A percentile compares a stretch with the other conserved stretches of the same genome.
Conservation (phyloP, 2,888 invertebrate species). For the Idaea dimidiata region DNA sequence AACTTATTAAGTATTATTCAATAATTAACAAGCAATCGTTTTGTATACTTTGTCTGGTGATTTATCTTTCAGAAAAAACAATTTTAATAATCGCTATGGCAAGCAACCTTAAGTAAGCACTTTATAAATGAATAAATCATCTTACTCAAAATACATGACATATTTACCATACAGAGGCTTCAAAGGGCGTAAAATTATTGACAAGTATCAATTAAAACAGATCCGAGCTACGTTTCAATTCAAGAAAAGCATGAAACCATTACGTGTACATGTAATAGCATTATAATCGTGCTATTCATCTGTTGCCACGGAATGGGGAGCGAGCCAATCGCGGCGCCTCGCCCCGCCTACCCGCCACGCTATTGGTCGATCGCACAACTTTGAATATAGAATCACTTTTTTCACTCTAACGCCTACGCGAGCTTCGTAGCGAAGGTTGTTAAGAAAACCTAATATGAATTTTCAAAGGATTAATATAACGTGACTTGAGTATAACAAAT, state of each 20-base stretch:
- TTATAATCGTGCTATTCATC: slow-evolving; percentile 68
- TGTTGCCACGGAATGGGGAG: slow-evolving; percentile 37
- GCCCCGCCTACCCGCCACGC: slow-evolving; percentile 73
- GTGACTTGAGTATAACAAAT: neutral
- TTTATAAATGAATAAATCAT: too few relatives aligned
- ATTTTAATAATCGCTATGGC: too few relatives aligned
- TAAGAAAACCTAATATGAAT: slow-evolving; percentile 5
- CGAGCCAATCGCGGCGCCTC: slow-evolving; percentile 59
- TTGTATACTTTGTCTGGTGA: too few relatives aligned
- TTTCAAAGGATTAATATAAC: slow-evolving; percentile 2
- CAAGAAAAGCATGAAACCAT: slow-evolving; percentile 32
- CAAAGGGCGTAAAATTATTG: neutral
- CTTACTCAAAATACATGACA: neutral
- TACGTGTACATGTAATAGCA: slow-evolving; percentile 51
- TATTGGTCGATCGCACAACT: slow-evolving; percentile 69
- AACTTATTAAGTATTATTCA: too few relatives aligned
- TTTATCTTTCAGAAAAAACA: too few relatives aligned
- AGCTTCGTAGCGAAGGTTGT: slow-evolving; percentile 40
- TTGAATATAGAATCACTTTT: slow-evolving; percentile 79
- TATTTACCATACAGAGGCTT: neutral
- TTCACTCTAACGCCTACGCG: slow-evolving; percentile 77
- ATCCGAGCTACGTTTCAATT: slow-evolving; percentile 24
- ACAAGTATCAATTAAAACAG: neutral
- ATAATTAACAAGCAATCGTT: too few relatives aligned
- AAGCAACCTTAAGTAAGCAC: too few relatives aligned